Base-by-base conservation (phyloP, 1,140 invertebrate species). In the Sycobia sp. region DNA sequence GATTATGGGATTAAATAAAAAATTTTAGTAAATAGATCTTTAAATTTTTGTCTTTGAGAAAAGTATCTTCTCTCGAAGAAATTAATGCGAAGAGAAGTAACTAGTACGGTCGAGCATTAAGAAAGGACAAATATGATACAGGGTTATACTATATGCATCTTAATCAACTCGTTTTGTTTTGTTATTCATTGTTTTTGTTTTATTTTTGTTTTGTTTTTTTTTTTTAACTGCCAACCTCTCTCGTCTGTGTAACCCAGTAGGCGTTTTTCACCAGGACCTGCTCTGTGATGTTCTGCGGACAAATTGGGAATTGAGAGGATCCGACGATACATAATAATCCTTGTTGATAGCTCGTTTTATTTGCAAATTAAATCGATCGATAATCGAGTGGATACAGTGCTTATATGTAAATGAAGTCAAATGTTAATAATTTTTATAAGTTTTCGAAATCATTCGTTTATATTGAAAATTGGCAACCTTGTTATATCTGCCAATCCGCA, bases 181-280 rank as follows among this genome's bases (percentile, higher is more conserved):
- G 43, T 58, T n/a, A n/a, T n/a, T n/a, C n/a, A n/a, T n/a, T n/a
- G n/a, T n/a, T n/a, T n/a, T n/a, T n/a, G n/a, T n/a, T 64, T 62
- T 46, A n/a, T n/a, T n/a, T n/a, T n/a, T 76, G 66, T 68, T 73
- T 71, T 71, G 69, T 65, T 57, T 63, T 67, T 9, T 25, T 62
- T 69, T 72, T 76, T 75, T 71, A 70, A 71, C 73, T 73, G 78
- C 80, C 77, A 86, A 95, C 92, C 92, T 94, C 92, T 91, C 89
- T 89, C 82, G 89, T 93, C 85, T 91, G 87, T 82, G 88, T 87
- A 84, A 92, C 91, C 92, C 92, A 95, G 86, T 91, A 90, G 79
- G 91, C 91, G 87, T 94, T 91, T 86, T 94, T 94, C 86, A 93
- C 87, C 86, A 93, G 91, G 85, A 93, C 89, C 86, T 91, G 89